Conservation (phyloP, 2,888 invertebrate genomes). For the Drosophila prolongata region DNA sequence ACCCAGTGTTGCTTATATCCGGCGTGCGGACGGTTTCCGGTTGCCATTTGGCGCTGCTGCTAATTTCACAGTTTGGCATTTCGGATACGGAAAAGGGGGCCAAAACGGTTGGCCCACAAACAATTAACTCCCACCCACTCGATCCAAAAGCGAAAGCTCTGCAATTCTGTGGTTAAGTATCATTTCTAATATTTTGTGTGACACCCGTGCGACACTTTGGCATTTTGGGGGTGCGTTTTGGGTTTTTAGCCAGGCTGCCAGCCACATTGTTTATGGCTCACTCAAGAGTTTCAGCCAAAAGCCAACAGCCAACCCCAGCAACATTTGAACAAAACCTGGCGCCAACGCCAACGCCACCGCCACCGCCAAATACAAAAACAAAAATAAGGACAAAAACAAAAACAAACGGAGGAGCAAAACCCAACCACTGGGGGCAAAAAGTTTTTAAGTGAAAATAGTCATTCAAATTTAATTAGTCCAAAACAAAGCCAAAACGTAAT, state of each 20-base stretch:
- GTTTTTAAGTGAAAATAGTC: slow-evolving; percentile 82
- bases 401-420: slow-evolving; percentile 25
- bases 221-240: slow-evolving; percentile 54
- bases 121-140: slow-evolving; percentile 60
- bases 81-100: slow-evolving; percentile 33
- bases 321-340: slow-evolving; percentile 55
- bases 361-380: slow-evolving; percentile 34
- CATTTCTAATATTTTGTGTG: slow-evolving; percentile 81
- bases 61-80: slow-evolving; percentile 70
- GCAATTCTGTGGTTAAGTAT: slow-evolving; percentile 81
- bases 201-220: slow-evolving; percentile 79
- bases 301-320: slow-evolving; percentile 37
- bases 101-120: slow-evolving; percentile 35
- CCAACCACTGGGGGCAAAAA: slow-evolving; percentile 59
- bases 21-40: slow-evolving; percentile 78
- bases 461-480: slow-evolving; percentile 81
- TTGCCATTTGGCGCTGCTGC: slow-evolving; percentile 71
- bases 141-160: slow-evolving; percentile 57
- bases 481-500: slow-evolving; percentile 80
- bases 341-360: slow-evolving; percentile 37
- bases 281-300: slow-evolving; percentile 63
- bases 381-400: slow-evolving; percentile 21
- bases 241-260: slow-evolving; percentile 28
- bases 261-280: slow-evolving; percentile 76
- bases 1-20: slow-evolving; percentile 74